Conservation (phyloP, 2,797 vertebrate species). For the Xenentodon cancila region DNA sequence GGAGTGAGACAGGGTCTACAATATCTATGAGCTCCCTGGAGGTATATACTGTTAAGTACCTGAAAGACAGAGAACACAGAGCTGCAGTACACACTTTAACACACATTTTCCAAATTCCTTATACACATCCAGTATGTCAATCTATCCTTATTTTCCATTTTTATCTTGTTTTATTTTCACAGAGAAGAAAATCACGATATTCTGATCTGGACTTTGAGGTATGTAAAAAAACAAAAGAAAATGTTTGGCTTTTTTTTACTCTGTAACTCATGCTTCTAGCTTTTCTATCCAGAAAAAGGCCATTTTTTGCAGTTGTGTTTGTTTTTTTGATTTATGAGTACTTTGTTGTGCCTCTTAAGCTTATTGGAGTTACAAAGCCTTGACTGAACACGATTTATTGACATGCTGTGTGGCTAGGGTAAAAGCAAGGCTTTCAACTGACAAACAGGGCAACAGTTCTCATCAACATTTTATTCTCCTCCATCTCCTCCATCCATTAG, state of each 20-base stretch:
- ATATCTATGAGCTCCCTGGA: conserved; percentile 99
- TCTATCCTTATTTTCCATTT: not conserved
- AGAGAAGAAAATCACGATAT: conserved; percentile 99
- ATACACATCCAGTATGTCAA: not conserved
- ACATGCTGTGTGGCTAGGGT: conserved; percentile 77
- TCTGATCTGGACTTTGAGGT: conserved; percentile 99
- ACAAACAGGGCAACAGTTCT: conserved; percentile 80
- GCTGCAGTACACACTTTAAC: conserved; percentile 11
- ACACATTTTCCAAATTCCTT: not conserved
- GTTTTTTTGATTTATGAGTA: conserved; percentile 84
- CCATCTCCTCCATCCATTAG: conserved; percentile 82
- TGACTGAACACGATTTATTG: conserved; percentile 77
- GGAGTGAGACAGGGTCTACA: conserved; percentile 97
- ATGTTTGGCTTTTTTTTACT: conserved; percentile 8
- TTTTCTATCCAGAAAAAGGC: conserved; percentile 64
- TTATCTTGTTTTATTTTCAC: conserved; percentile 63
- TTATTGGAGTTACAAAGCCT: conserved; percentile 80
- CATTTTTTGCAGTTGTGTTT: conserved; percentile 77
- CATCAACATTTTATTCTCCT: conserved; percentile 80
- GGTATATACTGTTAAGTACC: conserved; percentile 80
- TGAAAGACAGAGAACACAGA: conserved; percentile 24
- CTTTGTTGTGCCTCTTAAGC: conserved; percentile 83
- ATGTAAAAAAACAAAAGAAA: conserved; percentile 71
- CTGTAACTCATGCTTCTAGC: conserved; percentile 57
- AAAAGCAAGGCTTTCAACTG: conserved; percentile 83